Percentiles rank a stretch among this genome's conserved stretches.
These are phyloP conservation scores for Hydractinia symbiolongicarpus DNA, from an alignment of 30 jellyfish, hydroid and myxozoan genomes.

Conservation along the genomic window DNA sequence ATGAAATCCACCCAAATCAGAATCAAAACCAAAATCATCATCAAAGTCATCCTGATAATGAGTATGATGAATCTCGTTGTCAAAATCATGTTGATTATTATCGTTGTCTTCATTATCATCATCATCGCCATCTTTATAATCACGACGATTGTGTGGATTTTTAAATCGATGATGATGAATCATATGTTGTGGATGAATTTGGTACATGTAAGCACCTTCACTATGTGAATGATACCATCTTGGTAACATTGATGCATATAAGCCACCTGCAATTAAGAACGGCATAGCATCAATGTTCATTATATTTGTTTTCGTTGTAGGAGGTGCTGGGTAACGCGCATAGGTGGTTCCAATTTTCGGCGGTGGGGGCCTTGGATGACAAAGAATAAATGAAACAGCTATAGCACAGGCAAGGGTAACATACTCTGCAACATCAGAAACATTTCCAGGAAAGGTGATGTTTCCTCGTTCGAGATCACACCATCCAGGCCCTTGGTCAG, in stretches of 20 bases:
- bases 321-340: constrained; percentile 28
- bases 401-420: constrained; percentile 36
- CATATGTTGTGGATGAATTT: constrained; percentile 13
- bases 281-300: constrained; percentile 48
- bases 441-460: constrained; percentile 19
- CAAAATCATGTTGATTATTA: background rate
- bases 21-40: constrained; percentile 33
- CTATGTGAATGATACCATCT: constrained; percentile 28
- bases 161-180: constrained; percentile 1
- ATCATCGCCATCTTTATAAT: constrained; percentile 2
- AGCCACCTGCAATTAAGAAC: constrained; percentile 45
- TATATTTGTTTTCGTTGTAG: constrained; percentile 27
- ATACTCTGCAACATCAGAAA: constrained; percentile 37
- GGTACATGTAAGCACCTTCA: constrained; percentile 26
- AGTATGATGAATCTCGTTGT: background rate
- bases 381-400: constrained; percentile 38
- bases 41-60: background rate
- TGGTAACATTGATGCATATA: constrained; percentile 40
- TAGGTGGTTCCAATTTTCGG: constrained; percentile 18
- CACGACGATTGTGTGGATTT: background rate
- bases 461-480: constrained; percentile 29
- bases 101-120: background rate
- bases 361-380: constrained; percentile 69
- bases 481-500: constrained; percentile 26
- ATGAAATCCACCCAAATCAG: background rate